Base-by-base conservation (phyloP, 1,140 invertebrate species). In the Panagrolaimus sp. region DNA sequence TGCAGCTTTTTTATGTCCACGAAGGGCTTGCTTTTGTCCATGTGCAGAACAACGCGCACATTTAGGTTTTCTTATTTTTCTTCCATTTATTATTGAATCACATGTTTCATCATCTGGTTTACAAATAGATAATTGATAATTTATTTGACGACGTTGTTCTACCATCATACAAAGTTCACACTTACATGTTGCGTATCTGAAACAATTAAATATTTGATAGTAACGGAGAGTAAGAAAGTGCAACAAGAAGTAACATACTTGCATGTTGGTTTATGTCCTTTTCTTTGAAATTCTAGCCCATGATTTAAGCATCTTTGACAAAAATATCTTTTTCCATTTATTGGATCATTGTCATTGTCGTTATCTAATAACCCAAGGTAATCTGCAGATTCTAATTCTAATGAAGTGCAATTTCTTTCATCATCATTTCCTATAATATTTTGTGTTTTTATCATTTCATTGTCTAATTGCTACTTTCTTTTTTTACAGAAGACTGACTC, bases 231-330 rank as follows among this genome's bases (percentile, higher is more conserved):
- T 38, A 38, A 38, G 2, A 38, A 38, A 38, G 7, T 4, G 2
- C 31, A 38, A 38, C 7, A 38, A 38, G 2, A 38, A 38, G 2
- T 4, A 51, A 64, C 72, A 31, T 65, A 74, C 73, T 70, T 51
- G 61, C 75, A 77, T 31, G 72, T 64, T 42, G 76, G 76, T 27
- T 77, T 77, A 45, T 77, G 75, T 23, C 75, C 75, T 68, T 77
- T 77, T 8, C 75, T 44, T 46, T 74, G 75, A 57, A 64, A 77
- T 65, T 78, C 72, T 61, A 70, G 43, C 23, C 53, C 62, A 47
- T 77, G 75, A 53, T 77, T 77, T 7, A 77, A 57, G 48, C 75
- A 77, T 13, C 75, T 76, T 43, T 77, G 75, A 45, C 75, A 77
- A 43, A 75, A 76, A 51, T 77, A 77, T 43, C 67, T 45, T 65